Evolutionary conservation across 2,888 invertebrate species (phyloP).

Genomic region (Thecocarcelia acutangulata): DNA sequence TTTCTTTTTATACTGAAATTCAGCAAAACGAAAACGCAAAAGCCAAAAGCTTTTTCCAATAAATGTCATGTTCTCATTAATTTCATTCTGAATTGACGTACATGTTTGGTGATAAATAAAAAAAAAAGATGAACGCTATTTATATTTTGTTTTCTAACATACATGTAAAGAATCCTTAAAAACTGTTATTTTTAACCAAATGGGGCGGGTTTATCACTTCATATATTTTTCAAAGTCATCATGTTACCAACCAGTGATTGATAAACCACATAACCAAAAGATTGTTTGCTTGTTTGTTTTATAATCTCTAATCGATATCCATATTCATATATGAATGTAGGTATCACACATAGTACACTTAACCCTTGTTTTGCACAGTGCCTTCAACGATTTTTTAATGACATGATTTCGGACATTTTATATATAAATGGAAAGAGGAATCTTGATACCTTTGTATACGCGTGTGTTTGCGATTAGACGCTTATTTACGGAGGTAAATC

Average conservation of each 20-base stretch:
- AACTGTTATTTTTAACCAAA: conserved; percentile 11
- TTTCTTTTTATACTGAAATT: conserved; percentile 3
- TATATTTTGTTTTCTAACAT: background rate
- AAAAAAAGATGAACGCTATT: background rate
- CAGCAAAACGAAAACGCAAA: background rate
- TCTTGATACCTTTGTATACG: too few species aligned
- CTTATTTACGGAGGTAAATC: too few species aligned
- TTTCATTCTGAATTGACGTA: conserved; percentile 8
- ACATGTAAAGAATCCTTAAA: background rate
- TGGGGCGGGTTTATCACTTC: conserved; percentile 8
- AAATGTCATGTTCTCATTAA: background rate
- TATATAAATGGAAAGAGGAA: too few species aligned
- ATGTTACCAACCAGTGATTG: background rate
- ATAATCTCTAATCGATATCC: too few species aligned
- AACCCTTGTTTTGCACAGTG: too few species aligned
- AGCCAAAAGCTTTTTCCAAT: background rate
- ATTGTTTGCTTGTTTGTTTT: background rate
- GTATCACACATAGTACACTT: too few species aligned
- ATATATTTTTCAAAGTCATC: background rate
- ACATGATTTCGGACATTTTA: too few species aligned
- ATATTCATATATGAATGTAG: too few species aligned
- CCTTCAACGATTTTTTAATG: too few species aligned
- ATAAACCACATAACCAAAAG: background rate
- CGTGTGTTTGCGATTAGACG: too few species aligned
- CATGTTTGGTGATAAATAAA: background rate